Evolutionary conservation across 2,888 invertebrate species (phyloP).

Genomic region (Xylota segnis): DNA sequence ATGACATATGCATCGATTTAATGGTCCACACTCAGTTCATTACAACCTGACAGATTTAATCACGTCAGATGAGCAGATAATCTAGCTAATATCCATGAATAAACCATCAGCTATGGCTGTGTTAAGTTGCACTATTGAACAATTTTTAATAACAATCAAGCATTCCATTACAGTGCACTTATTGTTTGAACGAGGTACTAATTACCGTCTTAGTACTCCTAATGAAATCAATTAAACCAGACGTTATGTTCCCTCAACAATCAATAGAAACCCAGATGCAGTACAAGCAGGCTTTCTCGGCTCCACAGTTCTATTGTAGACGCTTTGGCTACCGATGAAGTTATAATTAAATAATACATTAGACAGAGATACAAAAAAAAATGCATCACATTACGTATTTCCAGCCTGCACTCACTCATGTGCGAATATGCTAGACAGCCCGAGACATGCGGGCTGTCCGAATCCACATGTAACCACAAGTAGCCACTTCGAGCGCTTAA

Average conservation of each 20-base stretch:
- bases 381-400: conserved; percentile 7
- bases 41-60: background rate
- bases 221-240: conserved; percentile 50
- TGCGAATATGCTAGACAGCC: conserved; percentile 30
- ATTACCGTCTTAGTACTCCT: conserved; percentile 30
- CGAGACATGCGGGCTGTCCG: conserved; percentile 57
- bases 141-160: conserved; percentile 1
- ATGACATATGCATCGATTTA: no score
- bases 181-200: conserved; percentile 19
- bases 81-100: conserved; percentile 20
- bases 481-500: conserved; percentile 35
- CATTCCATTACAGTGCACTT: conserved; percentile 16
- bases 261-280: conserved; percentile 8
- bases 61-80: conserved; percentile 1
- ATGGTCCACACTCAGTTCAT: background rate
- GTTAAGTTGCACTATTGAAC: conserved; percentile 5
- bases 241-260: conserved; percentile 21
- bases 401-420: conserved; percentile 1
- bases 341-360: conserved; percentile 49
- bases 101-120: background rate
- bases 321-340: conserved; percentile 54
- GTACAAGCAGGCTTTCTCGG: conserved; percentile 7
- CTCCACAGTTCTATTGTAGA: conserved; percentile 43
- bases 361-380: conserved; percentile 23
- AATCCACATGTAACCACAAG: conserved; percentile 44